Evolutionary conservation across 2,797 vertebrate genomes (phyloP).

Genomic region (Peromyscus eremicus): DNA sequence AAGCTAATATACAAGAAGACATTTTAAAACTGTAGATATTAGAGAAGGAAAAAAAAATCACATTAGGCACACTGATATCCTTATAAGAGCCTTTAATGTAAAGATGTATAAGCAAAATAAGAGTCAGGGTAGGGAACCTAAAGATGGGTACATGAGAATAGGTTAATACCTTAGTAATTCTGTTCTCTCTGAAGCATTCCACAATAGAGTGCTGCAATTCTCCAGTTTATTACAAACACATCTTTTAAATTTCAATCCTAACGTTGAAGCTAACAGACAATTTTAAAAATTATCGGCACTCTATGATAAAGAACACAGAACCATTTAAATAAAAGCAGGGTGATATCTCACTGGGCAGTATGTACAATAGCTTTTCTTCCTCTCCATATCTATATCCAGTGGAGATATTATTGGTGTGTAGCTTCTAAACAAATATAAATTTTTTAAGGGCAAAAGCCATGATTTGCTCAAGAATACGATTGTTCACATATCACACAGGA

Average conservation of each 20-base stretch:
- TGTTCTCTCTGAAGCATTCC: slow-evolving; percentile 83
- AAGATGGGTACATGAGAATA: slow-evolving; percentile 49
- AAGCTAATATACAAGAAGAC: slow-evolving; percentile 24
- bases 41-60: slow-evolving; percentile 40
- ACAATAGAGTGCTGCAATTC: slow-evolving; percentile 83
- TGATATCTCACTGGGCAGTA: slow-evolving; percentile 71
- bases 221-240: slow-evolving; percentile 82
- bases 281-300: slow-evolving; percentile 75
- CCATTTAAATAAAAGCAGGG: slow-evolving; percentile 75
- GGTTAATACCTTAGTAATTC: slow-evolving; percentile 83
- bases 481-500: slow-evolving; percentile 83
- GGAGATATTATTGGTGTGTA: slow-evolving; percentile 77
- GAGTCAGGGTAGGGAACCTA: not conserved
- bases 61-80: slow-evolving; percentile 41
- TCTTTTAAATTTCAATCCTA: slow-evolving; percentile 71
- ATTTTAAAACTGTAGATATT: slow-evolving; percentile 38
- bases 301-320: slow-evolving; percentile 82
- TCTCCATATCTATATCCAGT: slow-evolving; percentile 74
- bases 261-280: slow-evolving; percentile 80
- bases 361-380: slow-evolving; percentile 41
- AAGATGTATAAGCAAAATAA: slow-evolving; percentile 52
- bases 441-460: slow-evolving; percentile 80
- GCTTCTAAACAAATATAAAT: slow-evolving; percentile 83
- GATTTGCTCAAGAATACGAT: slow-evolving; percentile 85
- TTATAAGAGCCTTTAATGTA: slow-evolving; percentile 52